Base-by-base conservation (phyloP, 2,797 vertebrate species). In the Mallotus villosus region DNA sequence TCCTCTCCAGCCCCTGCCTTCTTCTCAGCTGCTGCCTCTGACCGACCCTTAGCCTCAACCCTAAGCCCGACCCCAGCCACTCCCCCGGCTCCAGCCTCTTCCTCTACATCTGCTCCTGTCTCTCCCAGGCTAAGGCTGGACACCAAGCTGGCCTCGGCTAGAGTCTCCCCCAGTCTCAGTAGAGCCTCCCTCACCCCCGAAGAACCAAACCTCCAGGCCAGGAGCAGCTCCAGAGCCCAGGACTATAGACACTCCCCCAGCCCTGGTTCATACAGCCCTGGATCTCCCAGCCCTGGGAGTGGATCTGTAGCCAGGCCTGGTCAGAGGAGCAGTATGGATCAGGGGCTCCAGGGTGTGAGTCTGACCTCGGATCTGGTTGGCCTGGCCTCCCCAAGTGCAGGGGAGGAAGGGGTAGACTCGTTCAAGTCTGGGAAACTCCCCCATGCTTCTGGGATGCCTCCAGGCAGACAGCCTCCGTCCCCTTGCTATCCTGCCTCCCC, bases 201-300 rank as follows among this genome's bases (percentile, higher is more conserved):
- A 63, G 75, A 77, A 57, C 74, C 37, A 41, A 1, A 41, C 37
- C 37, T 41, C 37, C 37, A 41, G 37, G 37, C 32, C 32, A 34
- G 32, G 32, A 34, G 32, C 32, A 34, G 32, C 32, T 34, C 32
- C 32, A 34, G 32, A 34, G 5, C 37, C 37, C 37, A 41, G 37
- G 37, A 41, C 37, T 41, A 41, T 11, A 41, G 37, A 41, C 37
- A 2, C 37, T 41, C 37, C 37, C 37, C 37, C 37, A 41, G 37
- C 37, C 37, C 37, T 41, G 37, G 11, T 41, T 41, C 37, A 41
- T 41, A 41, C 37, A 41, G 11, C 37, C 11, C 37, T 41, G 37
- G 37, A 41, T 41, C 9, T 12, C 37, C 37, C 37, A 41, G 11
- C 11, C 11, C 37, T 41, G 37, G 11, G 37, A 41, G 37, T 41